Conservation (phyloP, 2,113 vertebrate genomes). For the Henicopernis longicauda region DNA sequence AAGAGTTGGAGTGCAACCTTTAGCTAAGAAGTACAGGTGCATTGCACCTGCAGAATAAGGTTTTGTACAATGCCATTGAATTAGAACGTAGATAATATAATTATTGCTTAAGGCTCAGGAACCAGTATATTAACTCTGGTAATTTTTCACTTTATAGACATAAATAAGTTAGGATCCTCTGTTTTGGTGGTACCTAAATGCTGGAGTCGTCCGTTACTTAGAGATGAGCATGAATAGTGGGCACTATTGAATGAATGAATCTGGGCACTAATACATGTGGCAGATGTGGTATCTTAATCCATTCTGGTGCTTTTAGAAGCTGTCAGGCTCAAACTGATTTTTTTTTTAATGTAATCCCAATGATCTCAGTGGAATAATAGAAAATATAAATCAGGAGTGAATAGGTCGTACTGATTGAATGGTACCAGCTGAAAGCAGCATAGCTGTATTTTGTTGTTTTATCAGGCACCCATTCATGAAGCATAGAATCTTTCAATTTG, state of each 20-base stretch:
- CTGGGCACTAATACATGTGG: not conserved
- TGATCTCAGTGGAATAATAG: not conserved
- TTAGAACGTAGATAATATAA: not conserved
- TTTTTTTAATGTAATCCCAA: not conserved
- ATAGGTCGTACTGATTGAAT: not conserved
- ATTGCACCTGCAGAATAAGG: not conserved
- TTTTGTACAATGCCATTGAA: not conserved
- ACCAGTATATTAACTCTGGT: not conserved
- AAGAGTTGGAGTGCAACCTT: not conserved
- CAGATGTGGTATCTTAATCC: not conserved
- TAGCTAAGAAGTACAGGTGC: not conserved
- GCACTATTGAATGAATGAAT: too few species aligned
- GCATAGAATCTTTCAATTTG: not conserved
- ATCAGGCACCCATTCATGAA: not conserved
- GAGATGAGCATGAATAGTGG: not conserved
- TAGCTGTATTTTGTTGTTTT: not conserved
- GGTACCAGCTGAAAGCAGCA: not conserved
- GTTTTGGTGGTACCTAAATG: not conserved
- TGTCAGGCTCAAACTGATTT: not conserved
- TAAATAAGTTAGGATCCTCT: not conserved
- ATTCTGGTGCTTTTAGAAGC: not conserved
- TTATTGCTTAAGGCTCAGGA: not conserved
- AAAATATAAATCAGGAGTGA: not conserved
- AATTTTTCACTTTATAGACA: not conserved
- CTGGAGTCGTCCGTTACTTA: not conserved